phyloP scores from a whole-genome alignment of 2,888 invertebrate genomes.

The Napeogenes inachia region DNA sequence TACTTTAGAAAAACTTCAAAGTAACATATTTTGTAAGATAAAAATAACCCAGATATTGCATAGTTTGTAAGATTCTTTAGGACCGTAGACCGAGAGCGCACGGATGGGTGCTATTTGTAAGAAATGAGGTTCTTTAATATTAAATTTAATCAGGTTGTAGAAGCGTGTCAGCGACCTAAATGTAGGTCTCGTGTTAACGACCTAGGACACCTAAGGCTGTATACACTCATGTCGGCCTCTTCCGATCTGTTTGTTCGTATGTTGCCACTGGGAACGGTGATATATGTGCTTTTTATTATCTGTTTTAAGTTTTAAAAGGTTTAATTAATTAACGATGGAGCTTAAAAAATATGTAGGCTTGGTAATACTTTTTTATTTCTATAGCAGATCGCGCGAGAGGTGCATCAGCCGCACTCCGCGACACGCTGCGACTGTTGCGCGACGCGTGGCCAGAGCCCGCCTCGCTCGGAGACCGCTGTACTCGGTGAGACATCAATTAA shows the following conservation, averaged over 20 bases:
- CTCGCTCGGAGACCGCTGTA: constrained; percentile 32
- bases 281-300: constrained; percentile 1
- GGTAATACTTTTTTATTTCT: constrained; percentile 3
- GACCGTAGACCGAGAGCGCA: neutral
- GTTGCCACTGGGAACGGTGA: neutral
- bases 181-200: constrained; percentile 27
- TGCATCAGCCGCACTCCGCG: constrained; percentile 47
- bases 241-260: constrained; percentile 9
- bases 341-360: too few species aligned
- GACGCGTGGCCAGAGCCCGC: constrained; percentile 62
- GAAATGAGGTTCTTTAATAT: constrained; percentile 5
- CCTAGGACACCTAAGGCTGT: constrained; percentile 22
- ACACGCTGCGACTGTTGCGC: constrained; percentile 54
- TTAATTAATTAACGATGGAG: too few species aligned
- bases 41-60: too few species aligned
- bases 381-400: constrained; percentile 35
- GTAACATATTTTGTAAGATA: too few species aligned
- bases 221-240: neutral
- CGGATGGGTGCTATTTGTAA: neutral
- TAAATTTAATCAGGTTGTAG: constrained; percentile 32
- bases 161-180: constrained; percentile 21
- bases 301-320: too few species aligned
- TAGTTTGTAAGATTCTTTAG: neutral
- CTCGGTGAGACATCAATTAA: constrained; percentile 7
- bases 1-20: too few species aligned